Evolutionary conservation across 2,888 invertebrate species (phyloP), one percentile per base, ranked within the genome.

Genomic region (Cosmorhoe ocellata): DNA sequence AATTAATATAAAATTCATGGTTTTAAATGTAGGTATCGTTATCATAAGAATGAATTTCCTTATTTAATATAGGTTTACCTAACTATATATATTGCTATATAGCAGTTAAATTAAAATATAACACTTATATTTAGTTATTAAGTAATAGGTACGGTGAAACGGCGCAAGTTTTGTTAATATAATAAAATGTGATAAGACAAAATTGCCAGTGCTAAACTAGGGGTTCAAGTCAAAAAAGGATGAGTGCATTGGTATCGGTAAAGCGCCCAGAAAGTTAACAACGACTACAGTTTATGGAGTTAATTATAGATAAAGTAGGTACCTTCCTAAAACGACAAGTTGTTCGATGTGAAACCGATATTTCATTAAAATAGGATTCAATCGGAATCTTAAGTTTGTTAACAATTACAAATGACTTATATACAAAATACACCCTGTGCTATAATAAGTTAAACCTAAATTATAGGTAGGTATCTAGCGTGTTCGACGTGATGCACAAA

Each of bases 361-460:
- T 50, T 45, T 58, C 61, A 42, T 24, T 38, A 61, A 49, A 51
- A 53, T 61, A 45, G 49, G 50, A 58, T 59, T 57, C 31, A 50
- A 41, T 51, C 60, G 66, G 32, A 47, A 60, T 59, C 62, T 64
- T 67, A 67, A 37, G 39, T 63, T 63, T 53, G 22, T 14, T 37
- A 22, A 22, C 32, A 31, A 18, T 26, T 65, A 64, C 47, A 47
- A 18, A 18, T 66, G 61, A 64, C 68, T 71, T 71, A 75, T 44
- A 37, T 75, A 71, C 62, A 64, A 70, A 67, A 68, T 66, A 71
- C 71, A 79, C 77, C 77, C 78, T 77, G 78, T 78, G 77, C 76
- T 72, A 72, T 76, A 18, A 71, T 67, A 60, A 64, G 63, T 68
- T 58, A 70, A 71, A 66, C 53, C 64, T 64, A 63, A 64, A 64